Base-by-base conservation (phyloP, 2,797 vertebrate species). In the Danio albolineatus region DNA sequence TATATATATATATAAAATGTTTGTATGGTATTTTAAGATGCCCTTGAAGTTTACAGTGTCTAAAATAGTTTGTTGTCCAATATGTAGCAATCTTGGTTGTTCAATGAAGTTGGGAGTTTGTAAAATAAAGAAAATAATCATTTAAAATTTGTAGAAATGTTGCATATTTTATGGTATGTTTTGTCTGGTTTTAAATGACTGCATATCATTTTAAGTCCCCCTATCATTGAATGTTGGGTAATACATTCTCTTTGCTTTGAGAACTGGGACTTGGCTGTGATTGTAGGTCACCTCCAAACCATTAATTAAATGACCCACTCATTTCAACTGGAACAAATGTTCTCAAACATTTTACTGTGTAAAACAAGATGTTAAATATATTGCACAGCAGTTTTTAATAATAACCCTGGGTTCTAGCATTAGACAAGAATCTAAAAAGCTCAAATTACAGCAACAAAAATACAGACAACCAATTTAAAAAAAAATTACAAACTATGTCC, bases 281-380 rank as follows among this genome's bases (percentile, higher is more conserved):
- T 28, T 57, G 0, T 7, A 46, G 41, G 9, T 16, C 6, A 44
- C 7, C 17, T 19, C 10, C 56, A 48, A 41, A 28, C 3, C 28
- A 28, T 28, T 28, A 1, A 21, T 72, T 14, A 36, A 46, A 38
- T 1, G 4, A 61, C 1, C n/a, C 9, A 39, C 59, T 10, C 9
- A 62, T 41, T 41, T 2, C 8, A 9, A n/a, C 6, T 41, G 14
- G 62, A 44, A 17, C 51, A 41, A 21, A 59, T 21, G n/a, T 59
- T 69, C n/a, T 60, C 51, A 78, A 77, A 75, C 16, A 69, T 46
- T 74, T 81, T 81, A 81, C 64, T 77, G 54, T 61, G 21, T 53
- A 62, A 78, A 78, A 84, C 16, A 74, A 70, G 41, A 6, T 4
- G 70, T 62, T 44, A n/a, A 19, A 74, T 62, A 6, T 54, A 43